phyloP scores from a whole-genome alignment of 2,888 invertebrate genomes.

The Acanthosepion esculentum region DNA sequence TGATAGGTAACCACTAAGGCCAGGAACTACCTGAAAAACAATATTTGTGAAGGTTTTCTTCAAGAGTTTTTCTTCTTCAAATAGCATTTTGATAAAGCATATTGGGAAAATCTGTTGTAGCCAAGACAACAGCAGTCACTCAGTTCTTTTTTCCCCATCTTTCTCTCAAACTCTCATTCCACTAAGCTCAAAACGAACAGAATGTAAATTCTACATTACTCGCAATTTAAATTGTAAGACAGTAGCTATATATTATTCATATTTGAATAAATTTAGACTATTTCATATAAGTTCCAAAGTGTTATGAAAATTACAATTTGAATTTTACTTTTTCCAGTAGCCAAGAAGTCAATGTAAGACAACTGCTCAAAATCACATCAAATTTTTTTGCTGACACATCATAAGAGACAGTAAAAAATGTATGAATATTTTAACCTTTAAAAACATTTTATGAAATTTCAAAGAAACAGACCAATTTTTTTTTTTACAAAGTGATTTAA shows the following conservation, averaged over 20 bases:
- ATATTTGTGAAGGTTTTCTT: conserved; percentile 38
- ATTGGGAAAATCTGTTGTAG: conserved; percentile 38
- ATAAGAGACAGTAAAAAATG: background rate
- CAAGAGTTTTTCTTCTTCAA: conserved; percentile 35
- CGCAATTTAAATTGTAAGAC: background rate
- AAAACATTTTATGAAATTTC: background rate
- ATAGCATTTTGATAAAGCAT: background rate
- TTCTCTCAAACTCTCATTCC: conserved; percentile 24
- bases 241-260: background rate
- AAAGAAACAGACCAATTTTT: background rate
- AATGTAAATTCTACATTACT: background rate
- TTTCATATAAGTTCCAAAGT: background rate
- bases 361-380: background rate
- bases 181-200: background rate
- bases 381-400: too few species aligned
- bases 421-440: background rate
- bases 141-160: background rate
- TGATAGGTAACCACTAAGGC: conserved; percentile 45
- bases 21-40: conserved; percentile 43
- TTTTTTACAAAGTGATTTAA: background rate
- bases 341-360: background rate
- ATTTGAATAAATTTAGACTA: background rate
- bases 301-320: background rate
- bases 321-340: background rate
- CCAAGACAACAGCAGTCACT: background rate